Conservation (phyloP, 2,888 invertebrate genomes). For the Apocheima hispidaria region DNA sequence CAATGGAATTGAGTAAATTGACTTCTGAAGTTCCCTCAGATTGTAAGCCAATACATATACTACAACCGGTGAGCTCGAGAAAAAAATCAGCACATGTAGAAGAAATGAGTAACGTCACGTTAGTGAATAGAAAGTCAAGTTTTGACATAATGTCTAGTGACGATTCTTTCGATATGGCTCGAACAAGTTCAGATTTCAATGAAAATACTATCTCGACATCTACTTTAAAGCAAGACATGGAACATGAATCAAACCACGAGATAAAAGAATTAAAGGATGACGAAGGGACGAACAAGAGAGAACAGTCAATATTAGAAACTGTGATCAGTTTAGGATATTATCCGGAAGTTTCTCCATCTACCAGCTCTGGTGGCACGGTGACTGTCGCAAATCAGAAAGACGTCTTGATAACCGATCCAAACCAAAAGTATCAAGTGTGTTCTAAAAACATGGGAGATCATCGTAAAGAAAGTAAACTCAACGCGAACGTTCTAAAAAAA, state of each 20-base stretch:
- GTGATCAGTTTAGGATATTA: slow-evolving; percentile 57
- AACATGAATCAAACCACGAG: background rate
- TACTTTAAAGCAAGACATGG: slow-evolving; percentile 41
- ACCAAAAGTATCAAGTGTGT: slow-evolving; percentile 34
- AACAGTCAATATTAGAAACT: slow-evolving; percentile 49
- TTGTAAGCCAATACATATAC: slow-evolving; percentile 20
- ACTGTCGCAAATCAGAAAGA: slow-evolving; percentile 39
- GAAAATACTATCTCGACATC: slow-evolving; percentile 47
- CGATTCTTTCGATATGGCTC: slow-evolving; percentile 51
- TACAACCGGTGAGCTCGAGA: slow-evolving; percentile 17
- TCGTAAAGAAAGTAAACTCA: slow-evolving; percentile 30
- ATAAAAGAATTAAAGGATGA: slow-evolving; percentile 1
- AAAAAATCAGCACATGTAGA: slow-evolving; percentile 13
- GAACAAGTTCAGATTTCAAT: slow-evolving; percentile 57
- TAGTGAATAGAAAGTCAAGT: slow-evolving; percentile 34
- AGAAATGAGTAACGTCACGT: slow-evolving; percentile 49
- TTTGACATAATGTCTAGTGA: slow-evolving; percentile 42
- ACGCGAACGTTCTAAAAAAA: slow-evolving; percentile 55
- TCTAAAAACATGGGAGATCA: slow-evolving; percentile 46
- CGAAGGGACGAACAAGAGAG: slow-evolving; percentile 20
- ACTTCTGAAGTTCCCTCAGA: slow-evolving; percentile 41
- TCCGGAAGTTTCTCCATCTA: slow-evolving; percentile 50
- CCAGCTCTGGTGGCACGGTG: slow-evolving; percentile 45
- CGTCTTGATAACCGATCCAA: slow-evolving; percentile 46
- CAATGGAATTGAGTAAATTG: slow-evolving; percentile 33